Percentiles rank a stretch among this genome's conserved stretches.
phyloP scores from a whole-genome alignment of 1,140 invertebrate genomes.

The Parasteatoda tepidariorum region DNA sequence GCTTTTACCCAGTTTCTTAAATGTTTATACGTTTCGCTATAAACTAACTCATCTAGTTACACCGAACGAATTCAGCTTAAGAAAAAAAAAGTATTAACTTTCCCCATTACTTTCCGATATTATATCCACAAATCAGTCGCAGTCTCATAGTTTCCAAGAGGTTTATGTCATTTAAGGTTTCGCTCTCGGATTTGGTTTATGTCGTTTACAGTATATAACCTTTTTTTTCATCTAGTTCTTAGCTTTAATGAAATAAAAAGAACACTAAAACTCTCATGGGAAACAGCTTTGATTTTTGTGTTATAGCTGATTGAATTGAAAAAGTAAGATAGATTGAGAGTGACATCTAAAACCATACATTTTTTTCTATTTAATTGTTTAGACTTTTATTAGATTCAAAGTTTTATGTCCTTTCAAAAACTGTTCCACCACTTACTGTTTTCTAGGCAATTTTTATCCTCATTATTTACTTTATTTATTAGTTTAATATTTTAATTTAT shows the following conservation, averaged over 20 bases:
- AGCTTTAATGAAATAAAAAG: background rate
- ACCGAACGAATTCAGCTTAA: constrained; percentile 5
- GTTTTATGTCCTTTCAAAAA: no score
- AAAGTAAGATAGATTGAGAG: background rate
- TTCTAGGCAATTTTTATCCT: no score
- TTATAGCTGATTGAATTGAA: background rate
- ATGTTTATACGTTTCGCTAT: constrained; percentile 35
- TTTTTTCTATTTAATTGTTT: no score
- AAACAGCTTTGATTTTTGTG: background rate
- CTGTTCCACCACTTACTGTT: no score
- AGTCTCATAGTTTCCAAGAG: background rate
- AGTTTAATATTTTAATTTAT: no score
- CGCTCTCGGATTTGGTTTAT: background rate
- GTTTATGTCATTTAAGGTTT: background rate
- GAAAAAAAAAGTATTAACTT: constrained; percentile 5
- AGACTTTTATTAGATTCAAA: no score
- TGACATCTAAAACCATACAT: background rate
- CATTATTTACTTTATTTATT: no score
- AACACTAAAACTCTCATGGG: background rate
- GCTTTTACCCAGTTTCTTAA: constrained; percentile 13
- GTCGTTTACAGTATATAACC: background rate
- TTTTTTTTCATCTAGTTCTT: background rate
- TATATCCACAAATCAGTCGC: constrained; percentile 23
- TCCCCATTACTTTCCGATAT: constrained; percentile 36
- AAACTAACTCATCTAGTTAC: constrained; percentile 34